These are phyloP conservation scores for Andrena chrysosceles DNA, from an alignment of 2,888 invertebrate species.

Conservation along the genomic window DNA sequence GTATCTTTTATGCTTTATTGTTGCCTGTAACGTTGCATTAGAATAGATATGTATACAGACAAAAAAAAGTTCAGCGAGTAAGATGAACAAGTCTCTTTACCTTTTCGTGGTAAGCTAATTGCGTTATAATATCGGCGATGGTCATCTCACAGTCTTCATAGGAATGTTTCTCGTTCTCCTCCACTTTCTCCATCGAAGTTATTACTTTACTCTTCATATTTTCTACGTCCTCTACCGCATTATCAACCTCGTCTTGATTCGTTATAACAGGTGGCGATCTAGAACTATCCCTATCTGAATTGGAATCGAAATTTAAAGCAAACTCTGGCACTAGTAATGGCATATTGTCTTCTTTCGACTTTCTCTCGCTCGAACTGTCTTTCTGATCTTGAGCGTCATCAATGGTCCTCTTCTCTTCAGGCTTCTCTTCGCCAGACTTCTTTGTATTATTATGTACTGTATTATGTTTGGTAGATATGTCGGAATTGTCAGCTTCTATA, in stretches of 20 bases:
- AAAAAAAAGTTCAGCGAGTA: neutral
- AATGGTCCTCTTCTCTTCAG: neutral
- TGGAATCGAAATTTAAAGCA: conserved; percentile 67
- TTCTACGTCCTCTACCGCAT: conserved; percentile 23
- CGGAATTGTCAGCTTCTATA: neutral
- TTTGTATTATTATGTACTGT: conserved; percentile 1
- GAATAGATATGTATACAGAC: neutral
- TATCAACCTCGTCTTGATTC: conserved; percentile 71
- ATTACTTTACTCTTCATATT: conserved; percentile 59
- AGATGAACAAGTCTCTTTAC: conserved; percentile 63
- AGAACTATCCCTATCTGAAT: conserved; percentile 77
- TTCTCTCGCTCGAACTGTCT: conserved; percentile 27
- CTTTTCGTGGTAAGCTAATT: conserved; percentile 83
- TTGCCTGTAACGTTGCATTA: conserved; percentile 74
- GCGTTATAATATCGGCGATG: conserved; percentile 79
- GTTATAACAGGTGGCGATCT: conserved; percentile 82
- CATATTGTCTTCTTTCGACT: conserved; percentile 77
- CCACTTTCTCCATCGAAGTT: conserved; percentile 55
- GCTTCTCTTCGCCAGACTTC: neutral
- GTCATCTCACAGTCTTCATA: conserved; percentile 75
- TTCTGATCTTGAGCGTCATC: conserved; percentile 5
- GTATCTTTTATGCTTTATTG: conserved; percentile 82
- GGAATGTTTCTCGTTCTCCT: conserved; percentile 60
- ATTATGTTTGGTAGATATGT: neutral
- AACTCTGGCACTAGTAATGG: conserved; percentile 79